A percentile compares a stretch with the other conserved stretches of the same genome.
Evolutionary conservation across 2,797 vertebrate genomes (phyloP).

Genomic region (Sarcophilus harrisii): DNA sequence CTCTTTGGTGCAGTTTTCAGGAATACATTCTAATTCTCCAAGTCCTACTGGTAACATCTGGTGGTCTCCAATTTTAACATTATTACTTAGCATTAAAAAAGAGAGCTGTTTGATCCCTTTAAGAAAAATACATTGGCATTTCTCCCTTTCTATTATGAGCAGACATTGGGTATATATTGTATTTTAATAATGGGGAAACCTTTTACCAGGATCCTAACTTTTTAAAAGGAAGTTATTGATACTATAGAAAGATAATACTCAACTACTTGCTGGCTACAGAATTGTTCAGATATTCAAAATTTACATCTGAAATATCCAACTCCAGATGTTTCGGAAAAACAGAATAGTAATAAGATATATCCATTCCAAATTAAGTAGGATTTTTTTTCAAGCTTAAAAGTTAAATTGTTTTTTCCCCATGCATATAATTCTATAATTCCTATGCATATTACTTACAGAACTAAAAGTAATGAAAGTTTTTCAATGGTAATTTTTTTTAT

Average conservation of each 20-base stretch:
- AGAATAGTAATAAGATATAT: slow-evolving; percentile 26
- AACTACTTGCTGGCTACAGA: not conserved
- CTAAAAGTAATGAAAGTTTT: not conserved
- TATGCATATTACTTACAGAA: slow-evolving; percentile 3
- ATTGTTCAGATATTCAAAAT: slow-evolving; percentile 30
- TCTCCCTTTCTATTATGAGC: slow-evolving; percentile 17
- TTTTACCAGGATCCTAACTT: not conserved
- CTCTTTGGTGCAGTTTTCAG: not conserved
- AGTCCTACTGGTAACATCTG: slow-evolving; percentile 35
- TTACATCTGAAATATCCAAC: slow-evolving; percentile 40
- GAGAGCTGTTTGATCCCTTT: slow-evolving; percentile 18
- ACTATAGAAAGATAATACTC: slow-evolving; percentile 32
- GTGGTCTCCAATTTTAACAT: slow-evolving; percentile 38
- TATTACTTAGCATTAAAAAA: slow-evolving; percentile 22
- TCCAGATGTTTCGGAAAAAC: slow-evolving; percentile 33
- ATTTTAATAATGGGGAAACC: slow-evolving; percentile 36
- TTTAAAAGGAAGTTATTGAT: slow-evolving; percentile 7
- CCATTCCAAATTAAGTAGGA: slow-evolving; percentile 37
- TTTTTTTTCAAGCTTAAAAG: slow-evolving; percentile 36
- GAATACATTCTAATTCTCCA: slow-evolving; percentile 27
- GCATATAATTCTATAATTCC: not conserved
- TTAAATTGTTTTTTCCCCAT: not conserved
- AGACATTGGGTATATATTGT: slow-evolving; percentile 30
- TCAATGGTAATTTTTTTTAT: not conserved
- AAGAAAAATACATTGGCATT: slow-evolving; percentile 4